A percentile compares a stretch with the other conserved stretches of the same genome.
These are phyloP conservation scores for Hydropotes inermis DNA, from an alignment of 2,113 vertebrate genomes.

Conservation along the genomic window DNA sequence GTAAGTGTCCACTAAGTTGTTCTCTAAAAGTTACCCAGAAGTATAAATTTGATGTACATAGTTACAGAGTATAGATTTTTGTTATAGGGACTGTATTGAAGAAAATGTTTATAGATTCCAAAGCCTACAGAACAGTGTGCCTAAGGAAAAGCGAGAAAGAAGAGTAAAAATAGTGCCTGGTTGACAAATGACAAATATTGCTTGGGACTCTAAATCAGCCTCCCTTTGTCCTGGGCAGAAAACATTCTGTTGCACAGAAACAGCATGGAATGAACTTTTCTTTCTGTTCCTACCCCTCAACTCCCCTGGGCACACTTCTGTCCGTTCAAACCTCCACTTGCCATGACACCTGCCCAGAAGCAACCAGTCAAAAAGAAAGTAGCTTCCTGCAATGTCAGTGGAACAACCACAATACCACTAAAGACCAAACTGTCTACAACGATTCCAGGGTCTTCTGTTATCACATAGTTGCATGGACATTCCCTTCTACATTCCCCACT, in stretches of 20 bases:
- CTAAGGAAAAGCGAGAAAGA: not conserved
- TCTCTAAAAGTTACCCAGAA: not conserved
- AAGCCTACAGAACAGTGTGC: not conserved
- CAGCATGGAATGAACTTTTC: not conserved
- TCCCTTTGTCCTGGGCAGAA: not conserved
- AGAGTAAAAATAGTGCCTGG: not conserved
- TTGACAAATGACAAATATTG: not conserved
- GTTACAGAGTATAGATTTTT: not conserved
- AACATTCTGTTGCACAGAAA: not conserved
- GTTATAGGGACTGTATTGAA: not conserved
- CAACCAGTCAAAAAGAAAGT: not conserved
- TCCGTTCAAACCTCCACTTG: not conserved
- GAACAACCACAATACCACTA: not conserved
- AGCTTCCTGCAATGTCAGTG: not conserved
- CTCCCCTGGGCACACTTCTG: not conserved
- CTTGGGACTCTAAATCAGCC: not conserved
- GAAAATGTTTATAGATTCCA: not conserved
- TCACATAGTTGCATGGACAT: not conserved
- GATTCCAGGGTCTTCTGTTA: not conserved
- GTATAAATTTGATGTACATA: not conserved
- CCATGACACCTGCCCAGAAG: not conserved
- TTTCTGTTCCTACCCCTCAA: not conserved
- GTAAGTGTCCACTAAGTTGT: not conserved
- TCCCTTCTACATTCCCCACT: not conserved
- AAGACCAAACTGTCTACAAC: not conserved